A percentile compares a stretch with the other conserved stretches of the same genome.
Evolutionary conservation across 1,140 invertebrate species (phyloP).

Genomic region (Drosophila subobscura): DNA sequence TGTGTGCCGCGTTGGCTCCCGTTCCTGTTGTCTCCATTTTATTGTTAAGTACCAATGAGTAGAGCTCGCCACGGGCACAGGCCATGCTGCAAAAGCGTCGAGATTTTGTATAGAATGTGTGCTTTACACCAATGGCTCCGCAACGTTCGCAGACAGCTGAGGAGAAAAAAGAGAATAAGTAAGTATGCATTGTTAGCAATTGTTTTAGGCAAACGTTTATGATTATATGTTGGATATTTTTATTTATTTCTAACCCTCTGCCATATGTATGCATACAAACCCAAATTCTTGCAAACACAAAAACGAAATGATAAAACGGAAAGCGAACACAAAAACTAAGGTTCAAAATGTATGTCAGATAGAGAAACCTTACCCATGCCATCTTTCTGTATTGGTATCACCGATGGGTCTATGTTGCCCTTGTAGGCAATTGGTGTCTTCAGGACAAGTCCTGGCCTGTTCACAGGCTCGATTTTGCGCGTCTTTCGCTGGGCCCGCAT

Average conservation of each 20-base stretch:
- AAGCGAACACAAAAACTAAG: conserved; percentile 3
- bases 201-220: neutral
- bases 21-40: conserved; percentile 64
- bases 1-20: conserved; percentile 31
- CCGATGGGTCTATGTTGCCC: conserved; percentile 90
- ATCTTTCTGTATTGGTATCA: conserved; percentile 92
- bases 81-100: conserved; percentile 91
- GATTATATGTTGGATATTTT: neutral
- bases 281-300: conserved; percentile 43
- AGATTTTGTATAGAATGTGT: conserved; percentile 94
- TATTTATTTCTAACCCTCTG: conserved; percentile 6
- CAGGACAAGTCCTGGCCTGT: conserved; percentile 89
- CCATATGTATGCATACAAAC: conserved; percentile 37
- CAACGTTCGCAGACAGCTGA: conserved; percentile 94
- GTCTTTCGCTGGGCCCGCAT: conserved; percentile 79
- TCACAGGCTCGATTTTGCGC: conserved; percentile 89
- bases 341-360: neutral
- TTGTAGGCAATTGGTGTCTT: conserved; percentile 92
- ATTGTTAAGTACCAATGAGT: conserved; percentile 82
- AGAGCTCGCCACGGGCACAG: conserved; percentile 87
- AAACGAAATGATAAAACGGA: conserved; percentile 2
- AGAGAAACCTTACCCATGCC: conserved; percentile 88
- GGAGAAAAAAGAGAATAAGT: neutral
- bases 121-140: conserved; percentile 94
- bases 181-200: neutral